Evolutionary conservation across 64 coral and sea anemone genomes (phyloP).

Genomic region (Acropora tenuis): DNA sequence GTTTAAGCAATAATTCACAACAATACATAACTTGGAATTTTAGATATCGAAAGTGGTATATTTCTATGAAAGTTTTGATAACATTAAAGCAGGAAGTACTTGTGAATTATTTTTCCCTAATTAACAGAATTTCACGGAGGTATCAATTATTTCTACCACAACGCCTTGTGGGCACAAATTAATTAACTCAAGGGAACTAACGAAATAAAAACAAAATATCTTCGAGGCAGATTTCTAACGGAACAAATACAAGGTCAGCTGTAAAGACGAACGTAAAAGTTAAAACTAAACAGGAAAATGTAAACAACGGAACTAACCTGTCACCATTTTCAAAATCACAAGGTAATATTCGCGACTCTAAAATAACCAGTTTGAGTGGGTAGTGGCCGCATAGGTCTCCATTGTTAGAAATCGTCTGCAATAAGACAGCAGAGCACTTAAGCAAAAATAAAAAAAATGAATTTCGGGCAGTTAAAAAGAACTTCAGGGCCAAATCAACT

Average conservation of each 20-base stretch:
- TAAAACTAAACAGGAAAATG: neutral
- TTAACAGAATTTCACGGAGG: neutral
- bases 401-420: slow-evolving; percentile 85
- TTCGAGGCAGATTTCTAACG: too few relatives aligned
- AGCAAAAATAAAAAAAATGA: neutral
- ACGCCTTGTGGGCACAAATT: slow-evolving; percentile 13
- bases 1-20: too few relatives aligned
- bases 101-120: neutral
- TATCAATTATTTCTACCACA: too few relatives aligned
- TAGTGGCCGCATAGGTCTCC: slow-evolving; percentile 95
- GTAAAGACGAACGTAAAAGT: neutral
- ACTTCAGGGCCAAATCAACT: too few relatives aligned
- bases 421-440: neutral
- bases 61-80: too few relatives aligned
- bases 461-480: neutral
- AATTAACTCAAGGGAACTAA: neutral
- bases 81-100: neutral
- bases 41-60: too few relatives aligned
- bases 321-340: slow-evolving; percentile 34
- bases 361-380: slow-evolving; percentile 90
- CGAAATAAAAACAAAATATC: neutral
- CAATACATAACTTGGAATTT: too few relatives aligned
- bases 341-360: slow-evolving; percentile 60
- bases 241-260: neutral
- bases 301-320: neutral